Base-by-base conservation (phyloP, 1,140 invertebrate species). In the Asbolus verrucosus region DNA sequence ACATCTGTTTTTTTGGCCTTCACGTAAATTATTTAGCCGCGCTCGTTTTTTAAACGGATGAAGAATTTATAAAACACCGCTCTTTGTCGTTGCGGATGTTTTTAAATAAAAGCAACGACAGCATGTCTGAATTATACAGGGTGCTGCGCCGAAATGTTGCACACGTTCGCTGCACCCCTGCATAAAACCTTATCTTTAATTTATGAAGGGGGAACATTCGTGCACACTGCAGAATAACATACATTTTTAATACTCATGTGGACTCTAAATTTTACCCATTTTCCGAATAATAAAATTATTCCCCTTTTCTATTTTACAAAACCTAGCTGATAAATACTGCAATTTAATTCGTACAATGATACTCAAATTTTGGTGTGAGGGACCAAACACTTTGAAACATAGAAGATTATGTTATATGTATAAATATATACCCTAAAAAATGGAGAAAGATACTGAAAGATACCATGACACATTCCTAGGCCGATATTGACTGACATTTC, bases 51-150 rank as follows among this genome's bases (percentile, higher is more conserved):
- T 16, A 16, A 2, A 3, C 16, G 39, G 15, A 14, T 14, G n/a
- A 38, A 38, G 33, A 38, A 38, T 38, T 38, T 38, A n/a, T n/a
- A 38, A 38, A 38, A 38, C n/a, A 2, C 8, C 8, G 3, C 24
- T 8, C 24, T 27, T 27, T 27, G 24, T 27, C 8, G 24, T 27
- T 27, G 24, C n/a, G n/a, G n/a, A n/a, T n/a, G n/a, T 2, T 2
- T 38, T 38, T 11, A n/a, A 13, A 27, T 27, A 27, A 27, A 27
- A 27, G 3, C 3, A 27, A 3, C 24, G 24, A 8, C 24, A 3
- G 33, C 33, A n/a, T n/a, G n/a, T 38, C 33, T 38, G 33, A 38
- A 38, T 38, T 38, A 38, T 38, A 38, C 6, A 38, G 33, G 11
- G 33, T 38, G 33, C 6, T 38, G 33, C 33, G 24, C 24, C 8